These are phyloP conservation scores for Sinella curviseta DNA, from an alignment of 1,140 invertebrate species.

Conservation along the genomic window DNA sequence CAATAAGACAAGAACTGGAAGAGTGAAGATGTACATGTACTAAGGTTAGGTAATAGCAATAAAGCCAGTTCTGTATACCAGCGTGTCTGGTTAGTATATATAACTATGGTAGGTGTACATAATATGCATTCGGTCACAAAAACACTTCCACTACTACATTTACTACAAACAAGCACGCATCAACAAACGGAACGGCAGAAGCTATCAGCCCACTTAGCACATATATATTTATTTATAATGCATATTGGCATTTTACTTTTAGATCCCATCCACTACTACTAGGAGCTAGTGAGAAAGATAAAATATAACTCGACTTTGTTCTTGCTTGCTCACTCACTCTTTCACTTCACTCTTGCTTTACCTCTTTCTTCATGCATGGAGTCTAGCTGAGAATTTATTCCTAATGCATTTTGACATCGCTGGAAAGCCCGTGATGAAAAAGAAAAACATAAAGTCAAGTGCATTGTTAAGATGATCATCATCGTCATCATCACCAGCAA, in stretches of 20 bases:
- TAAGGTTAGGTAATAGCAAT: too few relatives aligned
- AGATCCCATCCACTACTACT: neutral
- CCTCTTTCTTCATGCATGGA: slow-evolving; percentile 11
- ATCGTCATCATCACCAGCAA: neutral
- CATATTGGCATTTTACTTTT: slow-evolving; percentile 17
- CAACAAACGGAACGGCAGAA: neutral
- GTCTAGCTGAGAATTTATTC: slow-evolving; percentile 18
- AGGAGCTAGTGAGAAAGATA: neutral
- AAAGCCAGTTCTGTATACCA: too few relatives aligned
- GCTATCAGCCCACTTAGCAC: slow-evolving; percentile 16
- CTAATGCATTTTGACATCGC: slow-evolving; percentile 25
- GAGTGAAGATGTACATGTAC: too few relatives aligned
- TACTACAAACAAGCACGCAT: slow-evolving; percentile 10
- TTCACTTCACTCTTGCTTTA: neutral
- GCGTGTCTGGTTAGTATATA: too few relatives aligned
- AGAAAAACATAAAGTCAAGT: slow-evolving; percentile 25
- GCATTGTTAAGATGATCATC: slow-evolving; percentile 21
- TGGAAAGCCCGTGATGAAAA: slow-evolving; percentile 14
- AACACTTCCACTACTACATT: neutral
- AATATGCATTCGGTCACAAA: neutral
- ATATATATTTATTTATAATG: neutral
- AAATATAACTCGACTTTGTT: slow-evolving; percentile 13
- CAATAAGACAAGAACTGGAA: too few relatives aligned
- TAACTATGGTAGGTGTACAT: too few relatives aligned
- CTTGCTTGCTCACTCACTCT: slow-evolving; percentile 4